Conservation (phyloP, 2,888 invertebrate species). For the Stomorhina lunata region DNA sequence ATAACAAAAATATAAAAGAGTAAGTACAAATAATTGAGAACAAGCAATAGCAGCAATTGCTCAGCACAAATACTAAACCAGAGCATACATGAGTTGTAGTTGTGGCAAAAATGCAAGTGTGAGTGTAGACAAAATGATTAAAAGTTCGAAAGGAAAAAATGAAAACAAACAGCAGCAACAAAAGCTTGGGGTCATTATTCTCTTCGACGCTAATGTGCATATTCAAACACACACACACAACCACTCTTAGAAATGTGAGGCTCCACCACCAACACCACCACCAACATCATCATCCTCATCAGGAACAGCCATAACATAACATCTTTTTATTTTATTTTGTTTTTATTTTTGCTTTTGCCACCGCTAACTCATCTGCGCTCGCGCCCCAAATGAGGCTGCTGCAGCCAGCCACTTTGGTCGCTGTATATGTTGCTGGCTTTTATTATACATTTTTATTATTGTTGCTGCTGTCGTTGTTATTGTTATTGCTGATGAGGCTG, state of each 20-base stretch:
- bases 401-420: slow-evolving; percentile 38
- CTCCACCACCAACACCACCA: slow-evolving; percentile 39
- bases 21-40: slow-evolving; percentile 36
- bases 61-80: slow-evolving; percentile 15
- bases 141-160: slow-evolving; percentile 66
- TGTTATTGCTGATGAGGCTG: slow-evolving; percentile 57
- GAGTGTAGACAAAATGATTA: slow-evolving; percentile 59
- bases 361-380: slow-evolving; percentile 62
- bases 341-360: slow-evolving; percentile 19
- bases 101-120: slow-evolving; percentile 15
- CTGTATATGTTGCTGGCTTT: slow-evolving; percentile 21
- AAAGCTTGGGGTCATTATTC: slow-evolving; percentile 79
- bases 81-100: slow-evolving; percentile 17
- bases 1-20: neutral
- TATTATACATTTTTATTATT: no score
- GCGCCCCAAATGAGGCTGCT: slow-evolving; percentile 62
- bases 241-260: slow-evolving; percentile 15
- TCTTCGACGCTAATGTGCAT: slow-evolving; percentile 71
- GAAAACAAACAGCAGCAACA: slow-evolving; percentile 68
- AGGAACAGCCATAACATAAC: slow-evolving; percentile 18
- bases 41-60: slow-evolving; percentile 40
- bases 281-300: slow-evolving; percentile 4
- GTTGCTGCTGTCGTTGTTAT: slow-evolving; percentile 28
- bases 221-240: slow-evolving; percentile 56
- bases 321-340: slow-evolving; percentile 43